phyloP scores from a whole-genome alignment of 1,140 invertebrate genomes.

The Drosophila arizonae region DNA sequence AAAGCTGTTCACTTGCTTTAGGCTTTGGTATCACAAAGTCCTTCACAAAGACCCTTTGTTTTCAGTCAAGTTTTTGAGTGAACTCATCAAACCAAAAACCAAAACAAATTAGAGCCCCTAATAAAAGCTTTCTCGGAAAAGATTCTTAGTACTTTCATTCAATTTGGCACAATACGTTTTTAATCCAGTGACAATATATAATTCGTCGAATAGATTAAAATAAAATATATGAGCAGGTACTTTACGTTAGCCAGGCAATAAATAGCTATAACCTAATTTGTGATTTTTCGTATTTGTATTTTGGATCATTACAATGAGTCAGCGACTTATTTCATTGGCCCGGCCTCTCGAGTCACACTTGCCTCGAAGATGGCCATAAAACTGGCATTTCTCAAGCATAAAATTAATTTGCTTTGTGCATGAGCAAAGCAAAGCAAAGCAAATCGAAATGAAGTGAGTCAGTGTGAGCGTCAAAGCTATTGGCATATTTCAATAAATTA shows the following conservation, averaged over 20 bases:
- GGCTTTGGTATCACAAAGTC: too few relatives aligned
- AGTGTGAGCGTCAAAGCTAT: neutral
- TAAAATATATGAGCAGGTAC: neutral
- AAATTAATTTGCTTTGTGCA: conserved; percentile 21
- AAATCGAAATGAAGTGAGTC: conserved; percentile 3
- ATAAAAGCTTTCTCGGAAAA: too few relatives aligned
- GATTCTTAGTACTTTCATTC: neutral
- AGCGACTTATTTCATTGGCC: conserved; percentile 17
- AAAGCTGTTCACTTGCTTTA: too few relatives aligned
- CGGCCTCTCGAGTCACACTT: conserved; percentile 19
- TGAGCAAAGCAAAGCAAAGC: neutral
- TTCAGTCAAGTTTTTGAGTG: too few relatives aligned
- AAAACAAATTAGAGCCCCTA: too few relatives aligned
- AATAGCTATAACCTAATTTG: neutral
- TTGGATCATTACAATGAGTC: conserved; percentile 23
- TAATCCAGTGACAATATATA: neutral
- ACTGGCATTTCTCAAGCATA: conserved; percentile 26
- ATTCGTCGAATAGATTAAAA: conserved; percentile 7
- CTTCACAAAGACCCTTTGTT: too few relatives aligned
- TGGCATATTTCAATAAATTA: conserved; percentile 10
- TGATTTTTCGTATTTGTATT: neutral
- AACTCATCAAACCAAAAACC: too few relatives aligned
- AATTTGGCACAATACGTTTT: neutral
- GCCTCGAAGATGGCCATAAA: conserved; percentile 29
- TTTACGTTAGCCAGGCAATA: conserved; percentile 16